These are phyloP conservation scores for Lepidocyrtinus sp. DNA, from an alignment of 2,888 invertebrate species.

Conservation along the genomic window DNA sequence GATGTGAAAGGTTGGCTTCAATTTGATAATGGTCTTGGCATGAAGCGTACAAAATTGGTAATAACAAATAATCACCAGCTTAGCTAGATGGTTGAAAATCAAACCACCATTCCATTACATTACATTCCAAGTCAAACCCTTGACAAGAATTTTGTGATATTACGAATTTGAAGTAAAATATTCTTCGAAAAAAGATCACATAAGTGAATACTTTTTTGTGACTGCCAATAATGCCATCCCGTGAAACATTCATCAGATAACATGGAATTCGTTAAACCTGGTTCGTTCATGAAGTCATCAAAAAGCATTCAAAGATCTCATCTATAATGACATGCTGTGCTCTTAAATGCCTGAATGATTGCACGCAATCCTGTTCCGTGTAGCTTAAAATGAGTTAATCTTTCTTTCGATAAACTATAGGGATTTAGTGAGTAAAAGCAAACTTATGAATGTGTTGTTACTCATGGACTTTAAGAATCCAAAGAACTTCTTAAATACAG, in stretches of 20 bases:
- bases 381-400: neutral
- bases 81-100: neutral
- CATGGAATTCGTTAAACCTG: too few species aligned
- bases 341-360: slow-evolving; percentile 36
- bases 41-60: too few species aligned
- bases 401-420: neutral
- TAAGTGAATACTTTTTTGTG: neutral
- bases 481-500: neutral
- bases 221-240: neutral
- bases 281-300: slow-evolving; percentile 35
- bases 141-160: slow-evolving; percentile 44
- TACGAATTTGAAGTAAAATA: slow-evolving; percentile 7
- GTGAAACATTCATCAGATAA: neutral
- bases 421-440: too few species aligned
- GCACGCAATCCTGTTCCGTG: slow-evolving; percentile 23
- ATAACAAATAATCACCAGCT: neutral
- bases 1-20: neutral
- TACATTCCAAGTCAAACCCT: neutral
- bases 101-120: neutral
- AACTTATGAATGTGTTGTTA: too few species aligned
- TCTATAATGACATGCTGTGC: slow-evolving; percentile 21
- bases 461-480: neutral
- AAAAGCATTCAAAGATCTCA: slow-evolving; percentile 29
- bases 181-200: neutral
- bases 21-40: too few species aligned